Percentiles rank a stretch among this genome's conserved stretches.
phyloP scores from a whole-genome alignment of 2,797 vertebrate species.

The Champsocephalus gunnari region DNA sequence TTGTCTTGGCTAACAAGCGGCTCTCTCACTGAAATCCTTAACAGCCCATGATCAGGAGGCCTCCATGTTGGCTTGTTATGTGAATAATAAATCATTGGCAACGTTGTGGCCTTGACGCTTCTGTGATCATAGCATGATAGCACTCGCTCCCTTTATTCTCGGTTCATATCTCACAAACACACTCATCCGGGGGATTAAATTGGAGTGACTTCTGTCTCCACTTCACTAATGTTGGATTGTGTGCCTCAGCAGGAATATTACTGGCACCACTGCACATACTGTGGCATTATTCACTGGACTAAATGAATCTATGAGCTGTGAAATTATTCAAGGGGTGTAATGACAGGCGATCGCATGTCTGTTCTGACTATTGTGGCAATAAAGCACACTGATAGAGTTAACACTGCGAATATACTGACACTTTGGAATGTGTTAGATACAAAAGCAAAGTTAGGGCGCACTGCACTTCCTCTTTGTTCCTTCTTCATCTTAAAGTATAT shows the following conservation, averaged over 20 bases:
- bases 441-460: slow-evolving; percentile 33
- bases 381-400: slow-evolving; percentile 67
- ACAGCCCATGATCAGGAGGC: slow-evolving; percentile 45
- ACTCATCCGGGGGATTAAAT: not conserved
- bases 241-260: slow-evolving; percentile 70
- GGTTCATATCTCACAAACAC: not conserved
- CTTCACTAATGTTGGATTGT: slow-evolving; percentile 51
- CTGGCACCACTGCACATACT: slow-evolving; percentile 53
- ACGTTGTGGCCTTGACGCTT: slow-evolving; percentile 37
- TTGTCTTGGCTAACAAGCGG: slow-evolving; percentile 63
- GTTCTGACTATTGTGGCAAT: slow-evolving; percentile 58
- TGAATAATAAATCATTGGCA: slow-evolving; percentile 53
- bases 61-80: slow-evolving; percentile 35
- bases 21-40: slow-evolving; percentile 44
- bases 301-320: slow-evolving; percentile 76
- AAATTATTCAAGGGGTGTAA: slow-evolving; percentile 72
- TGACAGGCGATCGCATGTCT: slow-evolving; percentile 70
- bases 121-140: slow-evolving; percentile 39
- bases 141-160: not conserved
- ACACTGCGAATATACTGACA: slow-evolving; percentile 68
- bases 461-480: not conserved
- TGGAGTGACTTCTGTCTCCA: slow-evolving; percentile 45
- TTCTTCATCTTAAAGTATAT: slow-evolving; percentile 45
- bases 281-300: slow-evolving; percentile 62
- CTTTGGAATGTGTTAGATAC: slow-evolving; percentile 45